Base-by-base conservation (phyloP, 2,888 invertebrate species). In the Nomada goodeniana region DNA sequence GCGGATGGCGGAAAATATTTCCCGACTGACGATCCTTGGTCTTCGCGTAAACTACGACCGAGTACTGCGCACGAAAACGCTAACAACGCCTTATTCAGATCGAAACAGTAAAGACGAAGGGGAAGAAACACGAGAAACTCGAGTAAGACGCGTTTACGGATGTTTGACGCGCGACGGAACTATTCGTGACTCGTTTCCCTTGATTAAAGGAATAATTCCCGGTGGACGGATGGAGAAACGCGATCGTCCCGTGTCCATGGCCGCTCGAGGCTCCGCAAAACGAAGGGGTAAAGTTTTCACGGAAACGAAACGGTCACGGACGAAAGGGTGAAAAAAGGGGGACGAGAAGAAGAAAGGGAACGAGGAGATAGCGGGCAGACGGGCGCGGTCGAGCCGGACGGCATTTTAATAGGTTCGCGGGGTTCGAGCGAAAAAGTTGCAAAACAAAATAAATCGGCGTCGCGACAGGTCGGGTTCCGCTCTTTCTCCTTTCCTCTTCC, bases 381-480 rank as follows among this genome's bases (percentile, higher is more conserved):
- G 83, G 80, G 82, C 69, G 86, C 73, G 83, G 84, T 79, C 79
- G 85, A 82, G 84, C 83, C 77, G 84, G 86, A 88, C 84, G 88
- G 87, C 79, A 89, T 88, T 89, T 89, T 86, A 89, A 89, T 89
- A 85, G 87, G 80, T 84, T 83, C 84, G 82, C 80, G 83, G 76
- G 81, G 75, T 83, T 85, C 83, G 76, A 76, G 71, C 74, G 86
- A 85, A 86, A 86, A 86, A 86, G 81, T 85, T 86, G 80, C 81
- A 79, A 81, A 81, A 77, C 82, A 86, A 86, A 86, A 86, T 81
- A 81, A 87, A 85, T 83, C 81, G 83, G 83, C 76, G 82, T 74
- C 80, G 84, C 84, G 80, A 86, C 82, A 84, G 84, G 70, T 85
- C 80, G 77, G 77, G 0, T 69, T 60, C 5, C 82, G 57, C 55